Evolutionary conservation across 1,140 invertebrate genomes (phyloP).

Genomic region (Pseudomyrmex pallidus): DNA sequence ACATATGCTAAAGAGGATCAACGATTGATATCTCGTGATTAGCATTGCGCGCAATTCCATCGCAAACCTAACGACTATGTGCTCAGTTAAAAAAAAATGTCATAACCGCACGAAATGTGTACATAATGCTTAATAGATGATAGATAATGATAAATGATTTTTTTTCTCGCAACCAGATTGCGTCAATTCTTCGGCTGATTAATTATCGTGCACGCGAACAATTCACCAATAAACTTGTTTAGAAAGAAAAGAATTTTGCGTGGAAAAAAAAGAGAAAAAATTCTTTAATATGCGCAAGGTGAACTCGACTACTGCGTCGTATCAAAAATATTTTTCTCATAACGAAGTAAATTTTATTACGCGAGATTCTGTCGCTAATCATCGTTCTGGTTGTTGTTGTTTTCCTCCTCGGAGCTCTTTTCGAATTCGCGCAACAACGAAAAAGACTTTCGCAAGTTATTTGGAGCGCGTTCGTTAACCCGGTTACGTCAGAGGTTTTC

Average conservation of each 20-base stretch:
- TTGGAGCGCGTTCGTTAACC: not conserved
- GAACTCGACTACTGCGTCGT: not conserved
- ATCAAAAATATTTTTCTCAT: constrained; percentile 1
- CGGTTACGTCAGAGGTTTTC: constrained; percentile 29
- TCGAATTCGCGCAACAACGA: not conserved
- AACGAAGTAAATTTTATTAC: not conserved
- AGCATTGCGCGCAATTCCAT: not conserved
- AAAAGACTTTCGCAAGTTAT: constrained; percentile 24
- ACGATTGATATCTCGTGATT: constrained; percentile 9
- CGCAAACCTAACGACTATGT: not conserved
- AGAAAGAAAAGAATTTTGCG: too few species aligned
- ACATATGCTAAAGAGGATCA: not conserved
- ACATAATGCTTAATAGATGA: not conserved
- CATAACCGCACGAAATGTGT: not conserved
- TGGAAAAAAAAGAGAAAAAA: not conserved
- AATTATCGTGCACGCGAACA: not conserved
- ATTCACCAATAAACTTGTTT: not conserved
- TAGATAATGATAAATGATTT: not conserved
- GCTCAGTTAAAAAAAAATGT: too few species aligned
- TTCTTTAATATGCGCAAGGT: not conserved
- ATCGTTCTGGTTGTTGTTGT: not conserved
- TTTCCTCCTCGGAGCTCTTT: not conserved
- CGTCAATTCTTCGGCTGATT: not conserved
- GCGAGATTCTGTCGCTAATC: constrained; percentile 20
- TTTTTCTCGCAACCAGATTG: not conserved